Evolutionary conservation across 2,797 vertebrate species (phyloP), one percentile per base, ranked within the genome.

Genomic region (Ambastaia sidthimunki): DNA sequence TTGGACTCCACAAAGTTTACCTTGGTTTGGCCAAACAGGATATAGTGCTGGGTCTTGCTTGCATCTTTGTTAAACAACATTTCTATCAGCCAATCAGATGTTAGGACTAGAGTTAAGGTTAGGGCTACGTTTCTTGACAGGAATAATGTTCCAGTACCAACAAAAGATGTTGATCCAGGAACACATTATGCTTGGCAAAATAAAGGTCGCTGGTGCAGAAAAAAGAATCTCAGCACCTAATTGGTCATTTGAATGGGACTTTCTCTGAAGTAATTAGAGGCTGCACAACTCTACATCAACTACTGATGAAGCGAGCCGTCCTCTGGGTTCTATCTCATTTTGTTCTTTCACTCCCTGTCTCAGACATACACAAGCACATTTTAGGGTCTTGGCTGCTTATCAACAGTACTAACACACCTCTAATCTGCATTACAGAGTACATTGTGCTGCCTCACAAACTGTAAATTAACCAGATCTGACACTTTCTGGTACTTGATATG

Each of bases 241-340:
- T 69, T 76, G 81, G 76, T 50, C 55, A 72, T 85, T 73, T 79
- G 66, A 76, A 69, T 80, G 15, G 75, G 78, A 75, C 52, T 66
- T 57, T 80, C 21, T 73, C 75, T 76, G 13, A 74, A 79, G 67
- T 76, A 79, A 83, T 79, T 79, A 57, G 50, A 83, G 68, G 70
- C 67, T 23, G 7, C 34, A 41, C 55, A 65, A 60, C 74, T 57
- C 31, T 37, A 37, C 34, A 50, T 74, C 77, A 31, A 59, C 78
- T 71, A 44, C 23, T 78, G 71, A 74, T 74, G 66, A 59, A 54
- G 77, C 31, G 25, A 16, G 44, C 19, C 12, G 59, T 50, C 47
- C 12, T 28, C 37, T 57, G 54, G 47, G 34, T 68, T 23, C 50
- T 28, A 7, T 31, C 59, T 62, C 59, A 60, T 13, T 59, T 12